A percentile compares a stretch with the other conserved stretches of the same genome.
Conservation (phyloP, 64 coral and sea anemone genomes). For the Cladopsammia gracilis region DNA sequence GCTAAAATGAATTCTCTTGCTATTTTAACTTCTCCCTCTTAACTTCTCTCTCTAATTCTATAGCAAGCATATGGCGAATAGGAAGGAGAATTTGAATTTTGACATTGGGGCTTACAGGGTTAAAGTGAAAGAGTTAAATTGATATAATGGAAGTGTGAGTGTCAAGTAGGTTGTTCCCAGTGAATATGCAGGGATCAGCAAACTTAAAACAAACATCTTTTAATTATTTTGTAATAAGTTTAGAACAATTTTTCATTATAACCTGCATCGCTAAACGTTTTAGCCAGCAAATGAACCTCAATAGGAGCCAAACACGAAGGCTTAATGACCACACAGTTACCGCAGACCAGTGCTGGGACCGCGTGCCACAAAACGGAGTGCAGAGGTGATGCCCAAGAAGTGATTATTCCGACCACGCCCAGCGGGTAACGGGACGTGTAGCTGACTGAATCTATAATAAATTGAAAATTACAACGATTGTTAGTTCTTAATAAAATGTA, state of each 20-base stretch:
- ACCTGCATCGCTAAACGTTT: slow-evolving; percentile 68
- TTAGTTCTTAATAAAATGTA: background rate
- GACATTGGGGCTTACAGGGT: too few relatives aligned
- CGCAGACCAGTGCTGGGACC: slow-evolving; percentile 55
- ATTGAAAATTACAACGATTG: background rate
- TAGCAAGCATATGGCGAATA: too few relatives aligned
- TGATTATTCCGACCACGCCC: slow-evolving; percentile 63
- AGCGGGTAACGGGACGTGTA: slow-evolving; percentile 40
- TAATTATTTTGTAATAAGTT: background rate
- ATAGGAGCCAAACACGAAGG: slow-evolving; percentile 60
- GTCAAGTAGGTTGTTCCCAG: too few relatives aligned
- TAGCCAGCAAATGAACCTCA: slow-evolving; percentile 58
- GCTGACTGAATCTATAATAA: slow-evolving; percentile 19
- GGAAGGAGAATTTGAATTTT: too few relatives aligned
- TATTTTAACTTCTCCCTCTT: too few relatives aligned
- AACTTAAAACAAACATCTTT: too few relatives aligned
- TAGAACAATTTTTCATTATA: background rate
- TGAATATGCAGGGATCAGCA: too few relatives aligned
- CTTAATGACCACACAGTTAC: slow-evolving; percentile 69
- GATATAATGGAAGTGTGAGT: too few relatives aligned
- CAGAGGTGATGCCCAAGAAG: slow-evolving; percentile 50
- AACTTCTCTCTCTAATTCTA: too few relatives aligned
- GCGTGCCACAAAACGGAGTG: slow-evolving; percentile 50
- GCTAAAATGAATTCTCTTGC: too few relatives aligned
- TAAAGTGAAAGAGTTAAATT: too few relatives aligned